Evolutionary conservation across 2,797 vertebrate genomes (phyloP).

Genomic region (Poeciliopsis turneri): DNA sequence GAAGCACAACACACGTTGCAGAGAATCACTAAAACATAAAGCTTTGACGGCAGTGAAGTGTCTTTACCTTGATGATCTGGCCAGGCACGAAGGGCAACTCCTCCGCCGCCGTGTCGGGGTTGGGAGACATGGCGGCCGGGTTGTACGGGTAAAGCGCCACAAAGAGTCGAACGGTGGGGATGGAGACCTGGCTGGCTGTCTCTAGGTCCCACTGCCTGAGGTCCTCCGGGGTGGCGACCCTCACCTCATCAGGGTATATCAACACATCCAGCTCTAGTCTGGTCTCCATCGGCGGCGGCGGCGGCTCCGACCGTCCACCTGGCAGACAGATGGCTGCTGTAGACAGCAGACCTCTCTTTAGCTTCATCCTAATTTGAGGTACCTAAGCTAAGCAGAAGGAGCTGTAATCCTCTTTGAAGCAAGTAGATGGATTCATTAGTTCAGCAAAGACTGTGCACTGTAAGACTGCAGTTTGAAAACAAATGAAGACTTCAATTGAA

Average conservation of each 20-base stretch:
- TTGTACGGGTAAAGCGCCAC: constrained; percentile 96
- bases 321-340: constrained; percentile 68
- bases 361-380: constrained; percentile 62
- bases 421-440: constrained; percentile 56
- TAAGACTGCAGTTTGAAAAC: constrained; percentile 6
- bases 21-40: not conserved
- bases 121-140: constrained; percentile 93
- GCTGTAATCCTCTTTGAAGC: constrained; percentile 78
- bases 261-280: constrained; percentile 76
- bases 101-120: constrained; percentile 90
- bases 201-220: constrained; percentile 68
- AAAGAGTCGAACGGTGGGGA: constrained; percentile 83
- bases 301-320: constrained; percentile 31
- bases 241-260: constrained; percentile 75
- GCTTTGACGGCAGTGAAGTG: not conserved
- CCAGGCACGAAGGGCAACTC: constrained; percentile 94
- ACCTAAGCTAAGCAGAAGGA: constrained; percentile 75
- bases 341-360: constrained; percentile 49
- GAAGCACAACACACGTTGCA: constrained; percentile 16
- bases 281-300: constrained; percentile 60
- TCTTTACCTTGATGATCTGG: constrained; percentile 89
- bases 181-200: constrained; percentile 64
- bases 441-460: constrained; percentile 36
- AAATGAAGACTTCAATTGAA: not conserved
- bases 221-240: constrained; percentile 69